Conservation (phyloP, 2,113 vertebrate genomes). For the Microtus oregoni region DNA sequence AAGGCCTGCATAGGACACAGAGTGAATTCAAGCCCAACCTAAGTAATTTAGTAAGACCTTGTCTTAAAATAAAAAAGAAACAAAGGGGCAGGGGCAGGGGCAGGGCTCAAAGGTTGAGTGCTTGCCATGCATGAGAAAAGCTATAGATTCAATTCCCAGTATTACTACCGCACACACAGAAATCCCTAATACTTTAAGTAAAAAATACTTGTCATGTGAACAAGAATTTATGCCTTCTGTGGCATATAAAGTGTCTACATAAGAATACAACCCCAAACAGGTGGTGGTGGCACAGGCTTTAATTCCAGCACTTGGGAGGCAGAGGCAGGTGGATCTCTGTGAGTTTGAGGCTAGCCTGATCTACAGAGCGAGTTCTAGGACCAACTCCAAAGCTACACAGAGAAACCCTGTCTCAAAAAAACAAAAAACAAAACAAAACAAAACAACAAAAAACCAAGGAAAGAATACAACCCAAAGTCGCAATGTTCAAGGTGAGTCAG, state of each 20-base stretch:
- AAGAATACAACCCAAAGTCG: neutral
- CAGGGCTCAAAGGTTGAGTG: neutral
- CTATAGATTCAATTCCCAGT: neutral
- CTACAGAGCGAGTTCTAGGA: no score
- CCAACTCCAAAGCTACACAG: no score
- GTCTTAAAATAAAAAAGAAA: neutral
- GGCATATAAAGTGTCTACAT: neutral
- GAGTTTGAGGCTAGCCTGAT: no score
- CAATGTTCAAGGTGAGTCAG: neutral
- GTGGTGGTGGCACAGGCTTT: no score
- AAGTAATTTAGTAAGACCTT: neutral
- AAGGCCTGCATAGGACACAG: neutral
- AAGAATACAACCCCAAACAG: neutral
- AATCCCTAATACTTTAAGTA: neutral
- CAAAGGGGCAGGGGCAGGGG: neutral
- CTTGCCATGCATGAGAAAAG: neutral
- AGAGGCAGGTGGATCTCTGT: no score
- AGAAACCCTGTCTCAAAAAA: no score
- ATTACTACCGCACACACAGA: neutral
- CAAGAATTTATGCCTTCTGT: neutral
- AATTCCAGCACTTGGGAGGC: no score
- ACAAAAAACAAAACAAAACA: no score
- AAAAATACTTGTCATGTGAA: slow-evolving; percentile 15
- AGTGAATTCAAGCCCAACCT: neutral
- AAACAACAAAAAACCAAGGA: no score